These are phyloP conservation scores for Proales similis DNA, from an alignment of 1,140 invertebrate genomes.

Conservation along the genomic window DNA sequence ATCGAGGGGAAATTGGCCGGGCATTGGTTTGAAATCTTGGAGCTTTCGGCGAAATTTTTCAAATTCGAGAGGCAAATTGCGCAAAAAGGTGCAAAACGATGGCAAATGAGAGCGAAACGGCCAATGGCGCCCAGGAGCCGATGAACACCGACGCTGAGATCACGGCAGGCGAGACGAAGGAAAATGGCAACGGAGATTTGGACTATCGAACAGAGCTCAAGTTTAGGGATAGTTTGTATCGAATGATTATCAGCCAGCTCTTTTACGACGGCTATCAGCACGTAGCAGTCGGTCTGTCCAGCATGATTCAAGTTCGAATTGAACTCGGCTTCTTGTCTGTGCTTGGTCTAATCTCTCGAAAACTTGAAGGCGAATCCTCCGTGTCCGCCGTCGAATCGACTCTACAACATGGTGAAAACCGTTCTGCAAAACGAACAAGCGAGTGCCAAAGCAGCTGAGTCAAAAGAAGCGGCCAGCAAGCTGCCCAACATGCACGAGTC, in stretches of 20 bases:
- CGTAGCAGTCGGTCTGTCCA: constrained; percentile 72
- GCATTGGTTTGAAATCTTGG: too few relatives aligned
- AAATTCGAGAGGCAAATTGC: too few relatives aligned
- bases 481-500: too few relatives aligned
- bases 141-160: too few relatives aligned
- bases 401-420: constrained; percentile 74
- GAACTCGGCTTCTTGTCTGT: not conserved
- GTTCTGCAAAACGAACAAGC: constrained; percentile 70
- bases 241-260: constrained; percentile 57
- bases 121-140: too few relatives aligned
- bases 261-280: constrained; percentile 79
- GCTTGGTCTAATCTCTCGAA: not conserved
- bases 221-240: constrained; percentile 34
- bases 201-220: too few relatives aligned
- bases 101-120: too few relatives aligned
- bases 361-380: constrained; percentile 69
- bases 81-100: too few relatives aligned
- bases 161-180: too few relatives aligned
- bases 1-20: too few relatives aligned
- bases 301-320: constrained; percentile 41
- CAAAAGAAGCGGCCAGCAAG: constrained; percentile 20
- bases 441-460: constrained; percentile 40
- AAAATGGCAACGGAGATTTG: too few relatives aligned
- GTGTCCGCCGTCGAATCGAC: constrained; percentile 85
- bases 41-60: too few relatives aligned